Evolutionary conservation across 2,888 invertebrate genomes (phyloP).

Genomic region (Synergus itoensis): DNA sequence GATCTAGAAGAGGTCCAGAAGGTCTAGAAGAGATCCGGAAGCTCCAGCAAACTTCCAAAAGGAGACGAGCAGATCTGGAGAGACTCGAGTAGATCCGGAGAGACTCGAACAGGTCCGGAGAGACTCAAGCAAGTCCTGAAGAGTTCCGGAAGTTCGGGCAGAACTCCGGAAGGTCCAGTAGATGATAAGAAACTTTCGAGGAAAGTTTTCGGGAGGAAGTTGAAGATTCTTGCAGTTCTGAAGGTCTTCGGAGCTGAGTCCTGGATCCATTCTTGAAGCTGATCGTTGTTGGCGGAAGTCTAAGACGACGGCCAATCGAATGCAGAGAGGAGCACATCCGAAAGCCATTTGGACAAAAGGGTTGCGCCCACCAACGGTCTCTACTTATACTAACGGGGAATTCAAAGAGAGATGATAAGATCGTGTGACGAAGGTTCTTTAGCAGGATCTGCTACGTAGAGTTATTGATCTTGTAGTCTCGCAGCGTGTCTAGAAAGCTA

Average conservation of each 20-base stretch:
- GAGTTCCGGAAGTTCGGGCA: background rate
- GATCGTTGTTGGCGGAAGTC: slow-evolving; percentile 47
- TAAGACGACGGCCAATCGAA: slow-evolving; percentile 73
- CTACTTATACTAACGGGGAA: slow-evolving; percentile 78
- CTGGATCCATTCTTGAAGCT: slow-evolving; percentile 14
- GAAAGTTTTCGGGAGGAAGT: background rate
- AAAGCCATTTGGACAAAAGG: slow-evolving; percentile 78
- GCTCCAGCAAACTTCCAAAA: too few relatives aligned
- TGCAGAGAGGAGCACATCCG: slow-evolving; percentile 76
- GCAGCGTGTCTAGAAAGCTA: slow-evolving; percentile 2
- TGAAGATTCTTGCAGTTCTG: slow-evolving; percentile 10
- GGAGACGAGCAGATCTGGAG: too few relatives aligned
- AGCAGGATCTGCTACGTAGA: slow-evolving; percentile 51
- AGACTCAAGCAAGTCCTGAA: background rate
- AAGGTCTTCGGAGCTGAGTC: background rate
- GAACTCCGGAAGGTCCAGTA: background rate
- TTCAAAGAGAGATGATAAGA: slow-evolving; percentile 77
- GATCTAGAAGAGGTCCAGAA: background rate
- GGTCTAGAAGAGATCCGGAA: background rate
- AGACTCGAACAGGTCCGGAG: too few relatives aligned
- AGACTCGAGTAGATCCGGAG: too few relatives aligned
- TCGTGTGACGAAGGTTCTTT: slow-evolving; percentile 46
- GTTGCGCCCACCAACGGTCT: slow-evolving; percentile 77
- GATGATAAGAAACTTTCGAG: slow-evolving; percentile 6
- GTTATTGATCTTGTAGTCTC: slow-evolving; percentile 11